phyloP scores from a whole-genome alignment of 2,113 vertebrate genomes.

The Laterallus jamaicensis region DNA sequence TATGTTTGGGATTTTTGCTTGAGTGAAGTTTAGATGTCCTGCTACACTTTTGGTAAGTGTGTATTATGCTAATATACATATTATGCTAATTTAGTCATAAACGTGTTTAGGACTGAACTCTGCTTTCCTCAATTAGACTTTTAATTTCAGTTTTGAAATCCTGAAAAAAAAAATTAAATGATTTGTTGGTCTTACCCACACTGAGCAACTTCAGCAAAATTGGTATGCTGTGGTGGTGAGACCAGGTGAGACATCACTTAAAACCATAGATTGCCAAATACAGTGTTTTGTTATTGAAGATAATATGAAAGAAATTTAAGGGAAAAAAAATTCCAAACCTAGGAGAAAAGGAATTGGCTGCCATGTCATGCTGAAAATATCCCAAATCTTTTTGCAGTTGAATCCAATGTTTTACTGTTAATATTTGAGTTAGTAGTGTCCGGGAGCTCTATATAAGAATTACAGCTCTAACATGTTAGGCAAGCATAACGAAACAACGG shows the following conservation, averaged over 20 bases:
- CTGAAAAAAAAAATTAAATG: not conserved
- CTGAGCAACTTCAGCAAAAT: not conserved
- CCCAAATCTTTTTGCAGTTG: not conserved
- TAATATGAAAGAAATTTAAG: not conserved
- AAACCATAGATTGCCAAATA: not conserved
- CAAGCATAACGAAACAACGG: not conserved
- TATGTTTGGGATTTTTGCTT: not conserved
- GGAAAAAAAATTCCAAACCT: not conserved
- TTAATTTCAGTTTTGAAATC: not conserved
- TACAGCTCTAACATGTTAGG: not conserved
- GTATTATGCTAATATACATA: not conserved
- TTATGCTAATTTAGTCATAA: not conserved
- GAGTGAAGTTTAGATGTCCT: not conserved
- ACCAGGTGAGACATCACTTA: not conserved
- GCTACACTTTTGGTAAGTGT: not conserved
- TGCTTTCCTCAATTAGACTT: not conserved
- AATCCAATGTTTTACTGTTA: not conserved
- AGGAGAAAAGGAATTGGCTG: not conserved
- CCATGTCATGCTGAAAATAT: not conserved
- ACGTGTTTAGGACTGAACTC: not conserved
- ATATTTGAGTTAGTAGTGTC: not conserved
- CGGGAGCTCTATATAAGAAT: not conserved
- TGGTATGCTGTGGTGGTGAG: not conserved
- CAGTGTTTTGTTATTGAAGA: not conserved
- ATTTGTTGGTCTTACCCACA: not conserved